Evolutionary conservation across 2,888 invertebrate species (phyloP).

Genomic region (Drosophila neoperkinsi): DNA sequence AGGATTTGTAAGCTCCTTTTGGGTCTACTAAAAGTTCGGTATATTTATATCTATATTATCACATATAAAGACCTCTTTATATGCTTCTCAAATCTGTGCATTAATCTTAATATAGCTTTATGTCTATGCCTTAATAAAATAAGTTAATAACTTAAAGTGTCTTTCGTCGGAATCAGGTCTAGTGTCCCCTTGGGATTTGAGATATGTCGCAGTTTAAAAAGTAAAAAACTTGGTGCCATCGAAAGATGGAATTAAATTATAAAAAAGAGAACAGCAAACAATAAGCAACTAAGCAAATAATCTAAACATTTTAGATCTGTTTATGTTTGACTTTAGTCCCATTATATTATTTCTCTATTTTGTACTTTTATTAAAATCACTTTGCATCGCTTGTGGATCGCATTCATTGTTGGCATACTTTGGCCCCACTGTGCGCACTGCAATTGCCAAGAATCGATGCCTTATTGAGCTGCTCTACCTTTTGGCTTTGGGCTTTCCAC

Average conservation of each 20-base stretch:
- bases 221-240: neutral
- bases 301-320: neutral
- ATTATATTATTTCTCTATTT: neutral
- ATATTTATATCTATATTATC: neutral
- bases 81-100: neutral
- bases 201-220: neutral
- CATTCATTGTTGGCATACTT: slow-evolving; percentile 2
- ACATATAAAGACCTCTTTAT: neutral
- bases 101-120: neutral
- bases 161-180: neutral
- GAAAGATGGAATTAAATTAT: neutral
- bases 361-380: neutral
- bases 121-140: neutral
- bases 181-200: neutral
- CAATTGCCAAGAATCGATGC: slow-evolving; percentile 17
- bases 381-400: slow-evolving; percentile 16
- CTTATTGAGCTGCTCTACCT: slow-evolving; percentile 50
- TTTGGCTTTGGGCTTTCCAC: slow-evolving; percentile 69
- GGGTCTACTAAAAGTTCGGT: neutral
- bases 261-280: neutral
- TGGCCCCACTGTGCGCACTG: slow-evolving; percentile 54
- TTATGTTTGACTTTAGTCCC: neutral
- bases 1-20: neutral
- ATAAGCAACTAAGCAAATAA: too few species aligned
- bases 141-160: neutral